These are phyloP conservation scores for Clarias pachynema DNA, from an alignment of 2,797 vertebrate genomes.

Conservation along the genomic window DNA sequence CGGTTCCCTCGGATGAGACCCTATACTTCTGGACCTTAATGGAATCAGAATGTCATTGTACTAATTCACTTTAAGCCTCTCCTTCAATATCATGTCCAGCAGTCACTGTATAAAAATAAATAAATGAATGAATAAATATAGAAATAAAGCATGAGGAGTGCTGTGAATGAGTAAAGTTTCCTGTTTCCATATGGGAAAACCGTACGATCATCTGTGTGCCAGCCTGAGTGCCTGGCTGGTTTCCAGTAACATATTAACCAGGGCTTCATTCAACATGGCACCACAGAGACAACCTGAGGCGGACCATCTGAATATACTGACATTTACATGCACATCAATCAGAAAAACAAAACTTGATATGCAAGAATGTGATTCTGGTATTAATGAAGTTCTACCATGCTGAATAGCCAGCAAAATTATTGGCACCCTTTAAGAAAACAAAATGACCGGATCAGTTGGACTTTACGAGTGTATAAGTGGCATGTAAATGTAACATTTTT, in stretches of 20 bases:
- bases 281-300: background rate
- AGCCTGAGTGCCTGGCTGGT: slow-evolving; percentile 39
- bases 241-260: slow-evolving; percentile 38
- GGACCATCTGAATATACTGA: background rate
- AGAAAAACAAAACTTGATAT: background rate
- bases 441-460: background rate
- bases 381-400: background rate
- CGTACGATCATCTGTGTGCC: slow-evolving; percentile 52
- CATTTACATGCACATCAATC: slow-evolving; percentile 12
- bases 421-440: background rate
- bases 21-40: background rate
- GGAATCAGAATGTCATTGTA: background rate
- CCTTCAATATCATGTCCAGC: background rate
- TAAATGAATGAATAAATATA: background rate
- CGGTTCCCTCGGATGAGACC: background rate
- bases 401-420: background rate
- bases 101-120: background rate
- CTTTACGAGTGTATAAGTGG: background rate
- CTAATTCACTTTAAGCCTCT: background rate
- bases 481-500: too few relatives aligned
- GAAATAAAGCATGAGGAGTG: background rate
- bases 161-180: slow-evolving; percentile 32
- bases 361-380: background rate
- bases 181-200: slow-evolving; percentile 38
- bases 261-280: slow-evolving; percentile 36